Evolutionary conservation across 2,113 vertebrate genomes (phyloP), one percentile per base, ranked within the genome.

Genomic region (Tetraodon nigroviridis): DNA sequence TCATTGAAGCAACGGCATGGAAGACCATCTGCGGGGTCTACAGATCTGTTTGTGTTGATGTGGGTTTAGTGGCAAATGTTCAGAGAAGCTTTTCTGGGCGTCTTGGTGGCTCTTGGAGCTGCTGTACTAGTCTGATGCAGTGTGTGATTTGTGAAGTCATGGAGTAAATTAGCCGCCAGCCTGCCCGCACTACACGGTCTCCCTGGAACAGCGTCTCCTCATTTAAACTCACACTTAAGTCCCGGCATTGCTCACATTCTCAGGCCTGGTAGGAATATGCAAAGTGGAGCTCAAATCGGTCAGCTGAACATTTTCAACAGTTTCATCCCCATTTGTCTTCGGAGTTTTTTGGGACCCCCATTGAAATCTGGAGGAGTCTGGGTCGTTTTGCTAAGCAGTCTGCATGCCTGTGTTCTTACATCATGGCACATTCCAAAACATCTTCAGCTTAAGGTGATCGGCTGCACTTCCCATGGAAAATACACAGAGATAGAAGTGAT

Each of bases 71-170:
- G 22, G 44, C 45, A 22, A 50, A 40, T 47, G 41, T 74, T 56
- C 44, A 51, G 15, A 51, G 62, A 37, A 11, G 7, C 8, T 1
- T 37, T 37, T 3, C 42, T 49, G 4, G 73, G 55, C 51, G 24
- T 52, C 58, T 45, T 51, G 19, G n/a, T 54, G 51, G 55, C 32
- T 52, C 32, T 27, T n/a, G 16, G 19, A n/a, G 7, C 37, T 42
- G 51, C 66, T 55, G 22, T 56, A 29, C 59, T 50, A 67, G 32
- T 55, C 72, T 56, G 42, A 16, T 57, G 19, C 16, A 32, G 16
- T n/a, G 21, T 47, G 58, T 45, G 63, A 78, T 78, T 65, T 83
- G 69, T 79, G 56, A 75, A 80, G 69, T 58, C 67, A 65, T 66
- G 68, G 49, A 68, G 51, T 73, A 76, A 79, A 82, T 82, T 52